Base-by-base conservation (phyloP, 2,888 invertebrate genomes). In the Amblyjoppa fuscipennis region DNA sequence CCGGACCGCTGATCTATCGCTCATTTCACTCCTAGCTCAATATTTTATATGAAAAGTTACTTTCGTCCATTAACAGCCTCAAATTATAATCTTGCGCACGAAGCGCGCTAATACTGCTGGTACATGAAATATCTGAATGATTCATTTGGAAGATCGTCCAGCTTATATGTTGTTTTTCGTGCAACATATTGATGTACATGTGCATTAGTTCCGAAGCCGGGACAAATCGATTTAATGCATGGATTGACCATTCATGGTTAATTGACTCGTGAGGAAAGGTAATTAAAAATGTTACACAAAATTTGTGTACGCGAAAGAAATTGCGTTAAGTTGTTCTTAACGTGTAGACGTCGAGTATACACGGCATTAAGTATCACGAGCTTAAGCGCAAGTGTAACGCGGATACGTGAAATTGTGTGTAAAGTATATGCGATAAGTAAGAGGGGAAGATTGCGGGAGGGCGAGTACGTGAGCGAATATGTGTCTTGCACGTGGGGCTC, bases 361-460 rank as follows among this genome's bases (percentile, higher is more conserved):
- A 79, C 75, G 53, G n/a, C 61, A 78, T 68, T 53, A 82, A 81
- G 78, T 66, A 31, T 59, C 34, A 41, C 69, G 85, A 85, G 70
- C 51, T 6, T 31, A 20, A n/a, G 41, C n/a, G 13, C 16, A 49
- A 82, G 66, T 53, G 70, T 56, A 74, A 56, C 41, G 16, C 51
- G 64, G 56, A 74, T 78, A 68, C 34, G 66, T 56, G 78, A 75
- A 85, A 85, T 85, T 71, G 74, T 75, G 78, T 78, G 85, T 74
- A 74, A 81, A 85, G 79, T 82, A 78, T 82, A 82, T 59, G 81
- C 53, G 69, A 68, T 69, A 69, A 45, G 77, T 78, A 70, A 81
- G 74, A 70, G 20, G 74, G 45, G 64, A 76, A 81, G 77, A 84
- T 84, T 81, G 78, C 77, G 53, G 51, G 38, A n/a, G 76, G 51